Percentiles rank a stretch among this genome's conserved stretches.
Conservation (phyloP, 1,140 invertebrate species). For the Kradibia gibbosae region DNA sequence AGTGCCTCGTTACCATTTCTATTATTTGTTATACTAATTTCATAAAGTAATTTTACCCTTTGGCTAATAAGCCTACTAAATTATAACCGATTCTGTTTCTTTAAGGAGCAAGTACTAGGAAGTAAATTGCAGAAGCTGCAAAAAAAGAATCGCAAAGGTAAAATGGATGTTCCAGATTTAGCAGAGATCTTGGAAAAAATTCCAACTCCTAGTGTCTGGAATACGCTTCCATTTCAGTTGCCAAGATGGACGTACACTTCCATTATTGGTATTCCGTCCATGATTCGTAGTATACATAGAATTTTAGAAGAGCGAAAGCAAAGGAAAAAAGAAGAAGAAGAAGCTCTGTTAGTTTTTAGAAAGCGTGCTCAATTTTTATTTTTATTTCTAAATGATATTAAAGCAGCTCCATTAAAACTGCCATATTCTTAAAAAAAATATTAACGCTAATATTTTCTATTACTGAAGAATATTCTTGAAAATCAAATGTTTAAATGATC, state of each 20-base stretch:
- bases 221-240: conserved; percentile 89
- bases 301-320: conserved; percentile 66
- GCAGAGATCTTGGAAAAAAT: conserved; percentile 80
- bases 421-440: neutral
- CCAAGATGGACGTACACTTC: conserved; percentile 78
- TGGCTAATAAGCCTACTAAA: neutral
- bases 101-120: conserved; percentile 83
- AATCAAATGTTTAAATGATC: too few species aligned
- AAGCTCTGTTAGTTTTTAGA: conserved; percentile 70
- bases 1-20: conserved; percentile 59
- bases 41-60: neutral
- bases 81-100: neutral
- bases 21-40: neutral
- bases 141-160: conserved; percentile 77
- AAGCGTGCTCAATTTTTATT: conserved; percentile 40
- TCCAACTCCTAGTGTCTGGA: conserved; percentile 83
- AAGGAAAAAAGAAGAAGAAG: conserved; percentile 74
- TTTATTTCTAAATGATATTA: conserved; percentile 25
- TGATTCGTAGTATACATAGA: conserved; percentile 65
- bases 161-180: conserved; percentile 77
- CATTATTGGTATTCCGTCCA: conserved; percentile 76
- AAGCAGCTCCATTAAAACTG: conserved; percentile 2
- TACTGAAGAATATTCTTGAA: too few species aligned
- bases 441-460: too few species aligned
- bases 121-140: conserved; percentile 82